These are phyloP conservation scores for Okapia johnstoni DNA, from an alignment of 2,113 vertebrate species.

Conservation along the genomic window DNA sequence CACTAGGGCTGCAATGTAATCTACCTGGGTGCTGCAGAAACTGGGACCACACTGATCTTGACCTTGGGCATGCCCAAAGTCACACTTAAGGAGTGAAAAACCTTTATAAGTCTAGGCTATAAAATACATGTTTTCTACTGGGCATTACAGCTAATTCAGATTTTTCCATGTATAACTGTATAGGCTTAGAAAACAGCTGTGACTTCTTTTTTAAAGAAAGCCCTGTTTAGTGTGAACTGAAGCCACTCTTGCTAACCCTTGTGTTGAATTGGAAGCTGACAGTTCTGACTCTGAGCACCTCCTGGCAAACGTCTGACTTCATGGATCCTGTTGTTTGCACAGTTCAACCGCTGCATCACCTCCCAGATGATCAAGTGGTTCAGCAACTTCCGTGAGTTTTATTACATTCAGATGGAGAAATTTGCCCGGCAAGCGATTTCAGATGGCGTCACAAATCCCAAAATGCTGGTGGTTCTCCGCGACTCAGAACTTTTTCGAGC, in stretches of 20 bases:
- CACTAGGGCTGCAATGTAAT: background rate
- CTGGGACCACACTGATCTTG: background rate
- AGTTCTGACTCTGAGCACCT: background rate
- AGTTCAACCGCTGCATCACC: conserved; percentile 97
- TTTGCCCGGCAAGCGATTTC: conserved; percentile 92
- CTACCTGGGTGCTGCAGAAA: background rate
- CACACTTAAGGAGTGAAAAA: background rate
- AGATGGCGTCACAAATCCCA: conserved; percentile 84
- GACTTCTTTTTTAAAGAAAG: background rate
- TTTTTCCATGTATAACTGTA: background rate
- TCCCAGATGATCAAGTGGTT: conserved; percentile 99
- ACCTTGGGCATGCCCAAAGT: background rate
- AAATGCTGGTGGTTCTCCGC: conserved; percentile 87
- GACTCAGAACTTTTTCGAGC: conserved; percentile 93
- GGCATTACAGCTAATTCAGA: background rate
- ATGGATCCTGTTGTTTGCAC: background rate
- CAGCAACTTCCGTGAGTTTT: conserved; percentile 98
- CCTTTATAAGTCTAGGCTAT: background rate
- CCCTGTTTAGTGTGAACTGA: background rate
- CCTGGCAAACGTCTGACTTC: rapidly evolving
- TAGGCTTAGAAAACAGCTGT: background rate
- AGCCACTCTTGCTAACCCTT: background rate
- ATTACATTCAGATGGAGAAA: conserved; percentile 99
- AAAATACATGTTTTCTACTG: background rate
- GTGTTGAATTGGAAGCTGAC: background rate